Conservation (phyloP, 2,113 vertebrate species). For the Amblyopsis rosae region DNA sequence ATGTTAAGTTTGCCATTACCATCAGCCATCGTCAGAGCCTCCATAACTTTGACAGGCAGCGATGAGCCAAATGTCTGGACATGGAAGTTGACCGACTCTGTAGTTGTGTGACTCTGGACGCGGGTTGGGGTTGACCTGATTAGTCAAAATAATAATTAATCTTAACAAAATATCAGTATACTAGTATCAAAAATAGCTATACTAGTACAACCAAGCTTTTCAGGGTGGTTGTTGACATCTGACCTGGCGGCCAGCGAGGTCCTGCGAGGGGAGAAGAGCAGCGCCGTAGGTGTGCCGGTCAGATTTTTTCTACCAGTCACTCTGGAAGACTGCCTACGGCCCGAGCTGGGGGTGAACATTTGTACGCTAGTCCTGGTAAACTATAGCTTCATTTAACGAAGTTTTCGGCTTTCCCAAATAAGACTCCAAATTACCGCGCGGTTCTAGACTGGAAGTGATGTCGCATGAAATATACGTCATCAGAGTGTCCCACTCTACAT, state of each 20-base stretch:
- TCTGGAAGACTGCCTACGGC: slow-evolving; percentile 63
- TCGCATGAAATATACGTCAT: slow-evolving; percentile 60
- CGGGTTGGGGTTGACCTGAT: slow-evolving; percentile 86
- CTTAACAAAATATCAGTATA: not conserved
- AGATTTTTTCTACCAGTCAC: slow-evolving; percentile 65
- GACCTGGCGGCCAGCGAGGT: slow-evolving; percentile 66
- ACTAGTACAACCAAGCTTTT: no score
- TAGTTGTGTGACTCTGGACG: slow-evolving; percentile 76
- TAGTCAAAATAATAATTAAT: not conserved
- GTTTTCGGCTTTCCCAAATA: not conserved
- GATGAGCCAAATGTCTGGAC: slow-evolving; percentile 90
- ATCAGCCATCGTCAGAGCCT: slow-evolving; percentile 85
- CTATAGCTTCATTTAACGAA: no score
- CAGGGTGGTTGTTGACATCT: not conserved
- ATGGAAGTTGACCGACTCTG: slow-evolving; percentile 86
- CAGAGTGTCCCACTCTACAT: not conserved
- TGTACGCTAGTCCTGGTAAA: not conserved
- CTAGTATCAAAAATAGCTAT: no score
- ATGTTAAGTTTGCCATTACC: slow-evolving; percentile 68
- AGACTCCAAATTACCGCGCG: slow-evolving; percentile 50
- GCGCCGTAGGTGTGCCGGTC: slow-evolving; percentile 44
- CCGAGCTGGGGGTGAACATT: slow-evolving; percentile 75
- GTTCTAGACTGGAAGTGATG: slow-evolving; percentile 8
- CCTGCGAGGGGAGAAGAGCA: slow-evolving; percentile 75
- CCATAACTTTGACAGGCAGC: slow-evolving; percentile 95